These are phyloP conservation scores for Atherinomorus stipes DNA, from an alignment of 2,113 vertebrate species.

Conservation along the genomic window DNA sequence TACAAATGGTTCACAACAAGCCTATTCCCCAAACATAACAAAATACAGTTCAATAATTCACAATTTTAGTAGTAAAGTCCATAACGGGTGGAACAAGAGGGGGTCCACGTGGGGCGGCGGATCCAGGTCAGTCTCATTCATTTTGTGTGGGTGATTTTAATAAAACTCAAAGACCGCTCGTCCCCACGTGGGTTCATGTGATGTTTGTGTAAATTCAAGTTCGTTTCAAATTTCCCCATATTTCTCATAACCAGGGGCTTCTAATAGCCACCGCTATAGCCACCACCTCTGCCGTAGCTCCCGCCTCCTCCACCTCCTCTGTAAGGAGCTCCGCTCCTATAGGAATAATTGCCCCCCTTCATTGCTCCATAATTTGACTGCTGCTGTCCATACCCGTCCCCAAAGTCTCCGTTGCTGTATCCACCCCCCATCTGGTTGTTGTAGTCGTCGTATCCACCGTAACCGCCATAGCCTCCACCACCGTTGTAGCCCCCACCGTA, in stretches of 20 bases:
- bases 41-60: conserved; percentile 66
- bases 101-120: conserved; percentile 38
- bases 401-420: conserved; percentile 87
- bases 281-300: conserved; percentile 74
- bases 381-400: conserved; percentile 92
- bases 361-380: conserved; percentile 92
- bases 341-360: conserved; percentile 88
- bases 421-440: conserved; percentile 83
- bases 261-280: conserved; percentile 76
- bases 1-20: conserved; percentile 60
- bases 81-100: conserved; percentile 69
- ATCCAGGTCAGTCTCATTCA: conserved; percentile 64
- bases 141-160: conserved; percentile 55
- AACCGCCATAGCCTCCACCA: conserved; percentile 85
- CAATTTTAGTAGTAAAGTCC: conserved; percentile 72
- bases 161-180: conserved; percentile 46
- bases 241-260: not conserved
- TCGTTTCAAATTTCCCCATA: conserved; percentile 53
- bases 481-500: conserved; percentile 81
- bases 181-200: conserved; percentile 41
- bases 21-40: conserved; percentile 46
- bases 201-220: conserved; percentile 64
- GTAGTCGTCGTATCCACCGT: conserved; percentile 87
- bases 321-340: conserved; percentile 89
- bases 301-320: conserved; percentile 84